Evolutionary conservation across 2,888 invertebrate species (phyloP), one percentile per base, ranked within the genome.

Genomic region (Lissonota sp.): DNA sequence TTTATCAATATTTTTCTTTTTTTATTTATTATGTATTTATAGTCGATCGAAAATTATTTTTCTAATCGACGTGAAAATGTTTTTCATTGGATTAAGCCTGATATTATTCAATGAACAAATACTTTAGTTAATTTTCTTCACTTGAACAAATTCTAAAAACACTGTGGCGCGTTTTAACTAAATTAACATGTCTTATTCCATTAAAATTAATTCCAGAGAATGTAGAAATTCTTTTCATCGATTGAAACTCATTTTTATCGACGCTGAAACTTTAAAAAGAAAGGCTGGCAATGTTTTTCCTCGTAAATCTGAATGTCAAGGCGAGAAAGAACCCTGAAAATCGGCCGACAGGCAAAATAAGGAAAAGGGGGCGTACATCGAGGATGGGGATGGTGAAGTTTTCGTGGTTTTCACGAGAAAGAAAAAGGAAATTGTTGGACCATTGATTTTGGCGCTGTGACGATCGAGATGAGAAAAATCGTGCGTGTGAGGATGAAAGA

Each of bases 241-340:
- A 26, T 26, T 26, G 26, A 26, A 26, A 26, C 26, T 26, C 1
- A 26, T 26, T 26, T 26, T 26, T 26, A 26, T 26, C 26, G 26
- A 26, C 26, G 3, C 1, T 26, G 26, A 26, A 26, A 26, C 26
- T 26, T 26, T 3, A 40, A 8, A 37, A 42, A 60, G 42, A 37
- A 49, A 67, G 55, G 37, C 46, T 55, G 69, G 46, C 76, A 69
- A 55, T 69, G 69, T 76, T 69, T 76, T 76, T 76, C 63, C 76
- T 63, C 69, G 37, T 78, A 78, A 78, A 78, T 78, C 64, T 66
- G 58, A 55, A 42, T 53, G 77, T 44, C 62, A 26, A 51, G n/a
- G 26, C 37, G 53, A 44, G 16, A 46, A 69, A 63, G 37, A 60
- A 44, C 6, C 6, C 40, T 14, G 46, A 12, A 72, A 71, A 40